A percentile compares a stretch with the other conserved stretches of the same genome.
These are phyloP conservation scores for Labeo calbasu DNA, from an alignment of 2,797 vertebrate species.

Conservation along the genomic window DNA sequence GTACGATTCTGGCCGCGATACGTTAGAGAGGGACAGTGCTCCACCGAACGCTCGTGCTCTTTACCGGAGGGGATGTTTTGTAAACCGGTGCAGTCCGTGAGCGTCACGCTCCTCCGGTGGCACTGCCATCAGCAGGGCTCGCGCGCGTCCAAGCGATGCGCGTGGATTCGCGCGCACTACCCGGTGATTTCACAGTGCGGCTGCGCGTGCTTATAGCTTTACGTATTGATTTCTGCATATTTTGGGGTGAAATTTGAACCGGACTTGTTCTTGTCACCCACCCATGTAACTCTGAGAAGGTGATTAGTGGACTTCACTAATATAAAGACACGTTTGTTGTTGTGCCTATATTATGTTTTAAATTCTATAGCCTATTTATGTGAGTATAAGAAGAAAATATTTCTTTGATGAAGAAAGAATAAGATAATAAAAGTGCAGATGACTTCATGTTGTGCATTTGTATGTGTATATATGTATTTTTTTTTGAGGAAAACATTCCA, in stretches of 20 bases:
- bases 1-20: conserved; percentile 92
- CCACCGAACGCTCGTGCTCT: conserved; percentile 87
- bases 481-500: too few relatives aligned
- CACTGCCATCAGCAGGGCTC: conserved; percentile 88
- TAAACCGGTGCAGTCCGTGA: conserved; percentile 88
- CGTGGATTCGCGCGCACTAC: conserved; percentile 92
- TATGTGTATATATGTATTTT: too few relatives aligned
- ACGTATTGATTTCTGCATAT: background rate
- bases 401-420: background rate
- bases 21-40: conserved; percentile 90
- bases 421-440: conserved; percentile 14
- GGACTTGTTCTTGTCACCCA: background rate
- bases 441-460: background rate
- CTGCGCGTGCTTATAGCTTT: conserved; percentile 81
- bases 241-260: background rate
- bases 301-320: background rate
- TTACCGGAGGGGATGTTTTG: conserved; percentile 92
- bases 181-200: conserved; percentile 93
- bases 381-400: background rate
- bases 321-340: background rate
- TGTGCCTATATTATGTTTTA: background rate
- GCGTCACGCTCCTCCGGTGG: conserved; percentile 90
- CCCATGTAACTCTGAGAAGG: background rate
- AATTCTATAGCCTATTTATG: background rate
- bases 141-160: conserved; percentile 88